phyloP scores from a whole-genome alignment of 2,888 invertebrate species.

The Mystacides longicornis region DNA sequence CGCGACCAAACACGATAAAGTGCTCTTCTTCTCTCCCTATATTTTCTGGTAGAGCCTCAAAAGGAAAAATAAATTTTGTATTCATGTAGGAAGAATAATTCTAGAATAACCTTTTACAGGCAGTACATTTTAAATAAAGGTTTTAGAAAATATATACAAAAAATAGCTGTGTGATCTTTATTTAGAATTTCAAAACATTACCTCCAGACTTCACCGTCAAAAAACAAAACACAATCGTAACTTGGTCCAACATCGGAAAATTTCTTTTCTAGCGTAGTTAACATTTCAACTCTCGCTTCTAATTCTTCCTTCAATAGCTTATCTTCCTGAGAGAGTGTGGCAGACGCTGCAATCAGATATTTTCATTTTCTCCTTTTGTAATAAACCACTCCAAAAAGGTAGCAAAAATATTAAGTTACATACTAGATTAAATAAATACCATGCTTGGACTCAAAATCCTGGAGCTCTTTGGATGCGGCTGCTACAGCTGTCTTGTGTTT shows the following conservation, averaged over 20 bases:
- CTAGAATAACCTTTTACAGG: no score
- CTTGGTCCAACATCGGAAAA: slow-evolving; percentile 80
- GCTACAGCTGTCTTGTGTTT: slow-evolving; percentile 72
- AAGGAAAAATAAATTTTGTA: no score
- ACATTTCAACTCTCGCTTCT: slow-evolving; percentile 75
- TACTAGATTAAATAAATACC: slow-evolving; percentile 32
- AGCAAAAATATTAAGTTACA: neutral
- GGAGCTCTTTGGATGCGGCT: slow-evolving; percentile 65
- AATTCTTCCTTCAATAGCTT: slow-evolving; percentile 83
- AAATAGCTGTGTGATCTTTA: no score
- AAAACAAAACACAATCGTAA: slow-evolving; percentile 89
- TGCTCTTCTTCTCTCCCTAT: no score
- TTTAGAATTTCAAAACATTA: no score
- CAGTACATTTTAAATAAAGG: no score
- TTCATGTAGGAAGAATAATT: no score
- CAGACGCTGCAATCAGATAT: slow-evolving; percentile 29
- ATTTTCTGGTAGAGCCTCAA: no score
- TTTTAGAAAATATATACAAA: no score
- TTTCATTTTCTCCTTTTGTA: neutral
- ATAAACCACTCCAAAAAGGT: neutral
- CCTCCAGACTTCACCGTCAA: slow-evolving; percentile 90
- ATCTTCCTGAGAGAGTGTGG: slow-evolving; percentile 55
- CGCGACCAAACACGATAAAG: no score
- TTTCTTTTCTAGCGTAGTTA: slow-evolving; percentile 80
- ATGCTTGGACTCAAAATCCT: slow-evolving; percentile 66